A percentile compares a stretch with the other conserved stretches of the same genome.
Conservation (phyloP, 92 coral and sea anemone genomes). For the Parazoanthus swiftii region DNA sequence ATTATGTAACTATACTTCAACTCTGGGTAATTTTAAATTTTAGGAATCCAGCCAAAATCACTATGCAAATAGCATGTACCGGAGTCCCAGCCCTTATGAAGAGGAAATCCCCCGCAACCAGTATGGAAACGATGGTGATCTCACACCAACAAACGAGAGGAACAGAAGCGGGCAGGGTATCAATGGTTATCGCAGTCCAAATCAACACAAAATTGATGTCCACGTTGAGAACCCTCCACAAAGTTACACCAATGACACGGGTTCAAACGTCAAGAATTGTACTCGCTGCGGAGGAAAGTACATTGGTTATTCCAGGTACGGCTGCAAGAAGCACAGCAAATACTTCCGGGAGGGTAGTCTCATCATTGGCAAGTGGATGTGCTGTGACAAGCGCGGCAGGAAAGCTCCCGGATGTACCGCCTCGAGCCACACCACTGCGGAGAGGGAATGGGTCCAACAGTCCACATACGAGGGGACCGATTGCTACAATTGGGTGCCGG, state of each 20-base stretch:
- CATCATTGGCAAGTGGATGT: constrained; percentile 39
- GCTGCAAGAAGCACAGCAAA: constrained; percentile 35
- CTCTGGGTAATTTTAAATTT: not conserved
- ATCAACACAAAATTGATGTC: not conserved
- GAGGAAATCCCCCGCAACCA: not conserved
- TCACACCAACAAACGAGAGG: not conserved
- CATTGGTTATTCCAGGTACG: constrained; percentile 31
- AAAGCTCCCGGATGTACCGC: constrained; percentile 31
- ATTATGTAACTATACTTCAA: too few species aligned
- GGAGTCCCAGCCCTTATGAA: not conserved
- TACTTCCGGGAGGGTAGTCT: constrained; percentile 26
- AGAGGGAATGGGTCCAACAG: constrained; percentile 22
- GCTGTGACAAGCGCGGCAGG: constrained; percentile 33
- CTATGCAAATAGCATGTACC: not conserved
- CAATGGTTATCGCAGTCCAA: not conserved
- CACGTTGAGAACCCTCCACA: not conserved
- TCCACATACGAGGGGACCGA: constrained; percentile 25
- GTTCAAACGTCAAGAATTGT: not conserved
- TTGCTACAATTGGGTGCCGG: constrained; percentile 32
- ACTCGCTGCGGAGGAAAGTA: constrained; percentile 31
- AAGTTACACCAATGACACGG: not conserved
- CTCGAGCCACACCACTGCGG: not conserved
- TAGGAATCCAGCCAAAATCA: constrained; percentile 4
- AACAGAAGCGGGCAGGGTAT: not conserved
- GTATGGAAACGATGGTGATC: not conserved